Evolutionary conservation across 2,113 vertebrate genomes (phyloP), one percentile per base, ranked within the genome.

Genomic region (Sinocyclocheilus grahami): DNA sequence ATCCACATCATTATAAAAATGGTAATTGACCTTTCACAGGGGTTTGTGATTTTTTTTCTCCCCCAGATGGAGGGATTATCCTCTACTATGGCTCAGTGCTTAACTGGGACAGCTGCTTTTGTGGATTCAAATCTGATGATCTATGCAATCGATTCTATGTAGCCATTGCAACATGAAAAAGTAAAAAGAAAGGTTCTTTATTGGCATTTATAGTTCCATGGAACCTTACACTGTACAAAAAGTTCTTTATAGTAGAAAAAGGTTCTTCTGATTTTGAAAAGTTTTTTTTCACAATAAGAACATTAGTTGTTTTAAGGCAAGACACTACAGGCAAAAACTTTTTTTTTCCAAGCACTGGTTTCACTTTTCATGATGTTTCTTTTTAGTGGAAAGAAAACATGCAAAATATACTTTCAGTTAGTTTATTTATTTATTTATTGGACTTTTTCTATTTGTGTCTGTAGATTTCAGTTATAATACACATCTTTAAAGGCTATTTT

Each of bases 1-100:
- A 76, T 85, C 69, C 86, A 69, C 85, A 87, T 88, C 67, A 85
- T 88, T 88, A 90, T 84, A 74, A 83, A 89, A 91, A 89, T 83
- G 65, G 16, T 86, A 88, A 89, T 84, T 89, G 88, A 88, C 88
- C 88, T 89, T 86, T 90, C 74, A 75, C 27, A 12, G 51, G 51
- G 37, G 20, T 75, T 75, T 8, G 30, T 37, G 67, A 3, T 13
- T 4, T 14, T 46, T 46, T 46, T 42, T 46, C 42, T 0, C 42
- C 13, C 3, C 13, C 13, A 77, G 85, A 46, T 84, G 82, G 78
- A 69, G 58, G 55, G 30, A 63, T 14, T 18, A 62, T 42, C 51
- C 53, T 16, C 22, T 62, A 14, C n/a, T 76, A 58, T 69, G 82
- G 4, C 77, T 86, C 82, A 78, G 33, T 77, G 30, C 55, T 58